Conservation (phyloP, 1,140 invertebrate genomes). For the Drosophila pseudoobscura region DNA sequence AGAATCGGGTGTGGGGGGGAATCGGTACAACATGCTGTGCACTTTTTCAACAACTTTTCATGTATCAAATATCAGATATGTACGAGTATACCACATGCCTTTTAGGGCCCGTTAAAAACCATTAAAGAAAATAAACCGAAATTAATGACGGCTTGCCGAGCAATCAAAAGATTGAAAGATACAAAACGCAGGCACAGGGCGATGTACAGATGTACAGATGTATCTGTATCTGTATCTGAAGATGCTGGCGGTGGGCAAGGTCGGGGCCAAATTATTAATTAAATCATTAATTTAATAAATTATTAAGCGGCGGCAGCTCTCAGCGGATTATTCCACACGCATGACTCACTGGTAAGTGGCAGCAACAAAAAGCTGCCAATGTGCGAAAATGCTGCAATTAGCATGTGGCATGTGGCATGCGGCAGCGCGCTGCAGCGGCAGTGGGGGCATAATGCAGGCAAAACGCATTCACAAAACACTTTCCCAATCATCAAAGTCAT, state of each 20-base stretch:
- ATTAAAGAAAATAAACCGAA: conserved; percentile 53
- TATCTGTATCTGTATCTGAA: too few species aligned
- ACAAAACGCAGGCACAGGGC: conserved; percentile 50
- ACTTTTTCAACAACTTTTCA: conserved; percentile 65
- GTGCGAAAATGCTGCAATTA: conserved; percentile 65
- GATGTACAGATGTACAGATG: too few species aligned
- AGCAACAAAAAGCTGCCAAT: conserved; percentile 19
- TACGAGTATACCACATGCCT: conserved; percentile 51
- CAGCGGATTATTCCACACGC: conserved; percentile 34
- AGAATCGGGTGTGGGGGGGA: neutral
- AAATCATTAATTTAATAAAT: conserved; percentile 75
- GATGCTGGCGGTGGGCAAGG: conserved; percentile 28
- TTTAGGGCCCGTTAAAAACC: conserved; percentile 70
- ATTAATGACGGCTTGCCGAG: conserved; percentile 50
- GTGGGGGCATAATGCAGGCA: conserved; percentile 4
- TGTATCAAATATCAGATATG: conserved; percentile 62
- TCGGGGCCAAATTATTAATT: conserved; percentile 69
- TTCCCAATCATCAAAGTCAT: conserved; percentile 81
- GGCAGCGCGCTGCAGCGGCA: too few species aligned
- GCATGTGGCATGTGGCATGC: conserved; percentile 34
- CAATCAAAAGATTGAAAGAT: conserved; percentile 58
- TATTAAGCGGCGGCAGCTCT: conserved; percentile 39
- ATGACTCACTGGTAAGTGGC: conserved; percentile 47
- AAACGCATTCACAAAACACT: conserved; percentile 69
- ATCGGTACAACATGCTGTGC: conserved; percentile 58